A percentile compares a stretch with the other conserved stretches of the same genome.
These are phyloP conservation scores for Echinops telfairi DNA, from an alignment of 2,113 vertebrate species.

Conservation along the genomic window DNA sequence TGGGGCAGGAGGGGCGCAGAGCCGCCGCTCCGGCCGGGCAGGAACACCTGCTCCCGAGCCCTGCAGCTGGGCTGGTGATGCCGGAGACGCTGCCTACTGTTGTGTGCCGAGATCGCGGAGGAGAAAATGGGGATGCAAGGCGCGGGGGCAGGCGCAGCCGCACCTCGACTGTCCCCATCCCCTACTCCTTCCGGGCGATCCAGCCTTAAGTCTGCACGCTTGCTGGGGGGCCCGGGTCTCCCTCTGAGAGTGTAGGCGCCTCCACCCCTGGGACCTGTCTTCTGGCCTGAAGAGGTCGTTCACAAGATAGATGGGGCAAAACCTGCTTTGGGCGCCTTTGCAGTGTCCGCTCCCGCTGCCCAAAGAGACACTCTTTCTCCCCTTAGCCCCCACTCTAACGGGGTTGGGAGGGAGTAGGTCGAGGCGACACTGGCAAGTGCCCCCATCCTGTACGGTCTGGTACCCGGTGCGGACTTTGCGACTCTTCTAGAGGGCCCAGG, in stretches of 20 bases:
- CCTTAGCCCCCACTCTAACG: conserved; percentile 28
- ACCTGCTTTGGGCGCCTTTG: conserved; percentile 71
- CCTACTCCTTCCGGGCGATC: background rate
- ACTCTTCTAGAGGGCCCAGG: background rate
- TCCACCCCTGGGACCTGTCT: conserved; percentile 36
- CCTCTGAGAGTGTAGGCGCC: background rate
- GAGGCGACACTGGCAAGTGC: conserved; percentile 7
- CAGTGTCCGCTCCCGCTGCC: conserved; percentile 60
- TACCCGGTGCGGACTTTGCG: conserved; percentile 48
- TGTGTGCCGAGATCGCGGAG: conserved; percentile 69
- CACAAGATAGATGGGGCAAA: conserved; percentile 67
- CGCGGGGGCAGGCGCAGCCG: background rate
- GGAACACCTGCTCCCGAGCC: conserved; percentile 80
- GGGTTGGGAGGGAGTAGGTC: conserved; percentile 46
- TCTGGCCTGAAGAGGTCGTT: conserved; percentile 62
- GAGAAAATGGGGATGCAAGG: conserved; percentile 67
- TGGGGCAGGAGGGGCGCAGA: conserved; percentile 74
- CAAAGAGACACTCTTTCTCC: conserved; percentile 69
- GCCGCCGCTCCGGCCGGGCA: conserved; percentile 54
- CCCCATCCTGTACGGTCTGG: background rate
- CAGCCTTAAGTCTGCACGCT: background rate
- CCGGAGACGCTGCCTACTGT: conserved; percentile 72
- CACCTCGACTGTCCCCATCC: background rate
- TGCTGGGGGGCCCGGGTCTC: background rate
- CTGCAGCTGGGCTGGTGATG: conserved; percentile 79